Evolutionary conservation across 1,140 invertebrate genomes (phyloP), one percentile per base, ranked within the genome.

Genomic region (Arion vulgaris): DNA sequence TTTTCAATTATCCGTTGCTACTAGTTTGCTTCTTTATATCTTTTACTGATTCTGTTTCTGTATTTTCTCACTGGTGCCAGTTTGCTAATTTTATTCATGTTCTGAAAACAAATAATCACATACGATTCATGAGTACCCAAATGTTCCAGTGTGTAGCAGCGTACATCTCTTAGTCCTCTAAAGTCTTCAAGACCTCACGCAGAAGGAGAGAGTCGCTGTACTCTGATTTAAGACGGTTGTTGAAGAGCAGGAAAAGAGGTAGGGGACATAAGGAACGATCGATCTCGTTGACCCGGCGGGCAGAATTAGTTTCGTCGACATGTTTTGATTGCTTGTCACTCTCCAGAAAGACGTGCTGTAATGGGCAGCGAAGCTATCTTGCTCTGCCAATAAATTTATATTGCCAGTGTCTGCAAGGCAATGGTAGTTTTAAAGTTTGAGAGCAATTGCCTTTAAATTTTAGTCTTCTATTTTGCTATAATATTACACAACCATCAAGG

Each of bases 281-380:
- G 62, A 66, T 66, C 62, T 66, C 32, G n/a, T 66, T 66, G 62
- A 66, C 62, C 62, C 62, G 28, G 62, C 62, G 62, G 62, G 62
- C 62, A 66, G 62, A 66, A 66, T 66, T 66, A 66, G 62, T 66
- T 66, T 66, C 62, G 62, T 66, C 62, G 62, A 34, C 62, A 66
- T 66, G 62, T 66, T 66, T 66, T 66, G 62, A 66, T 66, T 32
- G 62, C 62, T 66, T 66, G 62, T 66, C 62, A 66, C 62, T 57
- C 19, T 57, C 53, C 23, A 19, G 53, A 57, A 57, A 57, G 62
- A 66, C 28, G 62, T 66, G 62, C 28, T 66, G 62, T 32, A 66
- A 32, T 32, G 62, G 62, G 62, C 62, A 66, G 62, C 62, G 17
- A 66, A 66, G 62, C 62, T 66, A 66, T 32, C 62, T 2, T 7